Percentiles rank a stretch among this genome's conserved stretches.
phyloP scores from a whole-genome alignment of 1,140 invertebrate species.

The Lysiphlebus fabarum region DNA sequence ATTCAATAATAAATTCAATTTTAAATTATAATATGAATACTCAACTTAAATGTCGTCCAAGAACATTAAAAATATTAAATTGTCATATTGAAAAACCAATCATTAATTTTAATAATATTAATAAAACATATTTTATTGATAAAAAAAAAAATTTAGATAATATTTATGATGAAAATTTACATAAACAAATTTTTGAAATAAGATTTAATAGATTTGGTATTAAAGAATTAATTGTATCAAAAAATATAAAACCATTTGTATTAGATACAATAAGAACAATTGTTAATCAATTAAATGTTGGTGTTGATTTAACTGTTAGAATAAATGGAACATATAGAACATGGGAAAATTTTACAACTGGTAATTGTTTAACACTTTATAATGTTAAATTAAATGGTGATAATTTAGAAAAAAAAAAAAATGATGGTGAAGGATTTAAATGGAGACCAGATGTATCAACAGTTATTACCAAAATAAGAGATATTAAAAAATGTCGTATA shows the following conservation, averaged over 20 bases:
- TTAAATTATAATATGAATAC: neutral
- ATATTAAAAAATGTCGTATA: conserved; percentile 12
- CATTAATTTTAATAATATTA: too few species aligned
- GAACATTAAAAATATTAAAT: conserved; percentile 3
- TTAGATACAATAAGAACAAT: conserved; percentile 14
- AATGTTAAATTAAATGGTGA: neutral
- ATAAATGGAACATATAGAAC: conserved; percentile 1
- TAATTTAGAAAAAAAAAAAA: neutral
- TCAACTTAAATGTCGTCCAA: conserved; percentile 17
- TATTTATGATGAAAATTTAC: neutral
- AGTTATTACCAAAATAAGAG: conserved; percentile 6
- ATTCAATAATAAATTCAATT: neutral
- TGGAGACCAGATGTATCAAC: conserved; percentile 6
- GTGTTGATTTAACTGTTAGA: conserved; percentile 11
- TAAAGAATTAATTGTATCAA: conserved; percentile 14
- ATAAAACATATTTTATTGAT: neutral
- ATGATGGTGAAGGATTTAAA: neutral
- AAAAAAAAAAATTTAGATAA: neutral
- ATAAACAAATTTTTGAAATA: conserved; percentile 13
- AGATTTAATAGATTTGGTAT: conserved; percentile 17
- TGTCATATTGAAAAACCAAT: conserved; percentile 7
- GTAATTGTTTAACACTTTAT: conserved; percentile 15
- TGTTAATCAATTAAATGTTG: conserved; percentile 17
- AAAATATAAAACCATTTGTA: conserved; percentile 4
- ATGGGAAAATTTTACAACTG: conserved; percentile 21